These are phyloP conservation scores for Sebastes umbrosus DNA, from an alignment of 2,797 vertebrate species.

Conservation along the genomic window DNA sequence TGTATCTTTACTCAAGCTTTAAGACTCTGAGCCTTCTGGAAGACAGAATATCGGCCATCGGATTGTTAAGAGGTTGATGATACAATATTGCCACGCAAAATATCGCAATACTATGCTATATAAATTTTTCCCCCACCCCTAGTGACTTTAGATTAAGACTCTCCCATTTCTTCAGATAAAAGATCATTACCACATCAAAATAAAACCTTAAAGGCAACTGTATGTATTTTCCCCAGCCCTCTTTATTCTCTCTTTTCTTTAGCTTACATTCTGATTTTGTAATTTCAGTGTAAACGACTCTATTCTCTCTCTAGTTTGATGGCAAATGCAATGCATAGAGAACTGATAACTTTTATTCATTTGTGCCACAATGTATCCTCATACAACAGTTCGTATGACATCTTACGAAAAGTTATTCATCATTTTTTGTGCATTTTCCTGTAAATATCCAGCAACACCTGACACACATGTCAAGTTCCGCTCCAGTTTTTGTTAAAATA, in stretches of 20 bases:
- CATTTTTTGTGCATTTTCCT: background rate
- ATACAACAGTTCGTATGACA: background rate
- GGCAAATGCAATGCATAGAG: background rate
- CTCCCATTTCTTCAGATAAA: background rate
- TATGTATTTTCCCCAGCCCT: background rate
- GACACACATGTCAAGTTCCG: background rate
- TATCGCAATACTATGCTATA: no score
- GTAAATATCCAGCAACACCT: background rate
- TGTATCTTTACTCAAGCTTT: no score
- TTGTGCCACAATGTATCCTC: background rate
- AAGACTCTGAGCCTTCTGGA: no score
- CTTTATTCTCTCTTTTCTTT: background rate
- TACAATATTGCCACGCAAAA: no score
- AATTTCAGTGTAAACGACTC: background rate
- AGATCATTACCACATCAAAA: background rate
- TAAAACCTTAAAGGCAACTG: background rate
- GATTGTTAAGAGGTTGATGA: no score
- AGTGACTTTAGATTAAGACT: background rate
- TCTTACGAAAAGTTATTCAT: accelerated
- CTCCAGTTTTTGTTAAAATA: background rate
- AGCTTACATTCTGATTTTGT: background rate
- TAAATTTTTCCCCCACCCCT: no score
- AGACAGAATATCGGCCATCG: no score
- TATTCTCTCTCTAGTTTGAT: background rate
- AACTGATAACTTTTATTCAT: background rate